These are phyloP conservation scores for Atta texana DNA, from an alignment of 1,140 invertebrate genomes.

Conservation along the genomic window DNA sequence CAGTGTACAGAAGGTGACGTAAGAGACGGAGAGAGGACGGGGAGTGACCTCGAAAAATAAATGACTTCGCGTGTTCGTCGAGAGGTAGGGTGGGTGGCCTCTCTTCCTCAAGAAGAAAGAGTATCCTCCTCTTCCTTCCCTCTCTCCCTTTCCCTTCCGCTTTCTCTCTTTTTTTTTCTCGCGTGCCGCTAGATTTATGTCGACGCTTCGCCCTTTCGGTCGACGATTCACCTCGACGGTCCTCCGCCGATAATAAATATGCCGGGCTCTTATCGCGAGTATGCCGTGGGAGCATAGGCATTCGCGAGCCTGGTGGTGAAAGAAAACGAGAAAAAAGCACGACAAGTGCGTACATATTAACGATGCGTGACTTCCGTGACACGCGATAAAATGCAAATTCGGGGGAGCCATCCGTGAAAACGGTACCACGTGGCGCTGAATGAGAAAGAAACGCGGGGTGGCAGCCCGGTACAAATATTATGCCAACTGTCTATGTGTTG, in stretches of 20 bases:
- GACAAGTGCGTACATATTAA: constrained; percentile 72
- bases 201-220: constrained; percentile 43
- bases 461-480: constrained; percentile 18
- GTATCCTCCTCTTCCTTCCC: constrained; percentile 37
- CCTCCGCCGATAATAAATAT: constrained; percentile 72
- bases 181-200: constrained; percentile 69
- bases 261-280: constrained; percentile 60
- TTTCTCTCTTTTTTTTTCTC: constrained; percentile 46
- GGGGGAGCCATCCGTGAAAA: constrained; percentile 72
- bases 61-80: constrained; percentile 67
- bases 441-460: constrained; percentile 32
- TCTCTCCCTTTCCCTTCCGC: neutral
- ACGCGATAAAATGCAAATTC: constrained; percentile 77
- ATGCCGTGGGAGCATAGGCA: constrained; percentile 34
- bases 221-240: constrained; percentile 44
- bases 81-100: constrained; percentile 59
- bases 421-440: constrained; percentile 73
- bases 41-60: constrained; percentile 64
- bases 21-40: neutral
- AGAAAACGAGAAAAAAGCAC: constrained; percentile 3
- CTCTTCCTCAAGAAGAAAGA: constrained; percentile 51
- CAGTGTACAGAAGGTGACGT: constrained; percentile 29
- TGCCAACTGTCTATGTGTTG: constrained; percentile 5
- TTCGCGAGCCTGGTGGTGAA: neutral
- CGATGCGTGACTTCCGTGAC: constrained; percentile 72